These are phyloP conservation scores for Podocnemis expansa DNA, from an alignment of 2,113 vertebrate genomes.

Conservation along the genomic window DNA sequence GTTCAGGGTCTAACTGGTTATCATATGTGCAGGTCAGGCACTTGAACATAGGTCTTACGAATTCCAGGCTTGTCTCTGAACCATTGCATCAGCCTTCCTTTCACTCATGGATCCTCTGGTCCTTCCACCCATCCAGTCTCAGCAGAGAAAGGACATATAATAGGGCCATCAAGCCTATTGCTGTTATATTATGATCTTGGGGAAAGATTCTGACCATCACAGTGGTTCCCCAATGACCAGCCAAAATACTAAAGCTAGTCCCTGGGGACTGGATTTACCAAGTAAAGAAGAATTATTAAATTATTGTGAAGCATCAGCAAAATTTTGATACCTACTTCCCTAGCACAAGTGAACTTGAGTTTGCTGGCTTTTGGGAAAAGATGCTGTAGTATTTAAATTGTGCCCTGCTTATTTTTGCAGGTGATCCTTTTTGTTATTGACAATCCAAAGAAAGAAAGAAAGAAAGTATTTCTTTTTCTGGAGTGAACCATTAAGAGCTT, in stretches of 20 bases:
- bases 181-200: background rate
- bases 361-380: too few species aligned
- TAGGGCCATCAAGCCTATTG: background rate
- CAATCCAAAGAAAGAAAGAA: too few species aligned
- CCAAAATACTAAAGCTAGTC: background rate
- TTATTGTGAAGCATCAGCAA: background rate
- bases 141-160: background rate
- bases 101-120: background rate
- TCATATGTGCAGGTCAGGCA: background rate
- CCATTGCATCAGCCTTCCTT: background rate
- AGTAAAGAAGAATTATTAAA: background rate
- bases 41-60: background rate
- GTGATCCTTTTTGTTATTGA: too few species aligned
- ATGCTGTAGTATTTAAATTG: too few species aligned
- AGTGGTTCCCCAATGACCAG: background rate
- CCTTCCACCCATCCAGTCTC: background rate
- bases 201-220: background rate
- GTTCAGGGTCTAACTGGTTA: too few species aligned
- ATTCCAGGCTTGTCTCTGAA: background rate
- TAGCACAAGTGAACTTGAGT: background rate
- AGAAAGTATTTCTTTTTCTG: too few species aligned
- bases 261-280: background rate
- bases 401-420: too few species aligned
- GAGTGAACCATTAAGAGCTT: background rate
- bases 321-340: background rate